Evolutionary conservation across 2,113 vertebrate species (phyloP).

Genomic region (Capreolus pygargus): DNA sequence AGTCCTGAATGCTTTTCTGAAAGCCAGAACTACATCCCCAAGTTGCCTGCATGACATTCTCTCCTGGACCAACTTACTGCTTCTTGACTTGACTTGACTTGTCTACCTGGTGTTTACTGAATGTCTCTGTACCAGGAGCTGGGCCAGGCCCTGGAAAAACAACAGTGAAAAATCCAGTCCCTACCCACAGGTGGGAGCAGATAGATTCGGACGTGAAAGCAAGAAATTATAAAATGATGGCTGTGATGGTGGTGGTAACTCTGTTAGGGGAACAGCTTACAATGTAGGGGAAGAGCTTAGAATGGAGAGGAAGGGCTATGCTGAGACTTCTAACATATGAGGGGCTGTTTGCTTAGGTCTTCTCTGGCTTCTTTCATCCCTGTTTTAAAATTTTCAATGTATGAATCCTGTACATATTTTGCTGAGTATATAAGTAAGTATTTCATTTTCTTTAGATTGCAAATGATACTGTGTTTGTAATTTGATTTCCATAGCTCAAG

Average conservation of each 20-base stretch:
- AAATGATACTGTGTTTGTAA: background rate
- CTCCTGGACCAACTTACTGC: background rate
- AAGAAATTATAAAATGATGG: background rate
- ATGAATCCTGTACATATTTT: background rate
- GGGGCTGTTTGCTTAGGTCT: too few relatives aligned
- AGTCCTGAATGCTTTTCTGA: background rate
- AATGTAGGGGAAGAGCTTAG: background rate
- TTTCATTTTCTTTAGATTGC: background rate
- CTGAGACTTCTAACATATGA: background rate
- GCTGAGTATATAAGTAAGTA: background rate
- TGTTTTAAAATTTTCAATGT: background rate
- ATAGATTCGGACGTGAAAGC: background rate
- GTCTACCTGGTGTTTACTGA: background rate
- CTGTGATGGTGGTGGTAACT: background rate
- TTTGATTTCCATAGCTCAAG: background rate
- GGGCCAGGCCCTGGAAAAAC: background rate
- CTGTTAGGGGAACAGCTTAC: background rate
- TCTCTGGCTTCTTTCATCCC: background rate
- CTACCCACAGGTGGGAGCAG: accelerated
- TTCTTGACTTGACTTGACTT: background rate
- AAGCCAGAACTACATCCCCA: background rate
- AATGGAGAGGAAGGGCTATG: accelerated
- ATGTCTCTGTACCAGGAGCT: background rate
- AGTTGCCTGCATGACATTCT: accelerated
- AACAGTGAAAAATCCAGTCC: background rate